Evolutionary conservation across 1,140 invertebrate species (phyloP), one percentile per base, ranked within the genome.

Genomic region (Drosophila tsacasi): DNA sequence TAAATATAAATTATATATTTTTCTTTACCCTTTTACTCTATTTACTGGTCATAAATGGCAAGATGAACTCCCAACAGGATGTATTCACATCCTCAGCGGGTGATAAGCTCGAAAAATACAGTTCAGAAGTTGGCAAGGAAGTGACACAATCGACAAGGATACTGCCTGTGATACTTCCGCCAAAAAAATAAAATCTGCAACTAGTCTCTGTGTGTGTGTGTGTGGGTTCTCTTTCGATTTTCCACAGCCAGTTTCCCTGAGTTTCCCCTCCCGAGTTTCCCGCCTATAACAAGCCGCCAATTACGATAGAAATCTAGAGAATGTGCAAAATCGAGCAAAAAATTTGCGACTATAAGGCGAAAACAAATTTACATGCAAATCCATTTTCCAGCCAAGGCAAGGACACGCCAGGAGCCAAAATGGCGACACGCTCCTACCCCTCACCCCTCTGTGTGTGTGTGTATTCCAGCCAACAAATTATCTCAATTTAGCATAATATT

Each of bases 401-500:
- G 75, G 74, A 73, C 69, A 57, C 49, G 75, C 52, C 74, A 78
- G 52, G 66, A 79, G 76, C 76, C 76, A 72, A 79, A 78, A 72
- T 79, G 75, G 76, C 75, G 76, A 79, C 71, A 76, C 60, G 59
- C 76, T 57, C 8, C 23, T 15, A 49, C 44, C 52, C 21, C 13
- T 8, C 32, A 1, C 35, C 35, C 23, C 40, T 35, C 47, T 67
- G 12, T 30, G 19, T 57, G 71, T 66, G 61, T 46, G 52, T 60
- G 60, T 79, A 79, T 65, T 72, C 44, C 74, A 59, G 60, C 65
- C 84, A 87, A 87, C 84, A 87, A 87, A 87, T 87, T 87, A 87
- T 87, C 84, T 87, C 84, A 87, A 87, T 87, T 87, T 87, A 87
- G 81, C 84, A 87, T 87, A 87, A 87, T 90, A 90, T 87, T 89